These are phyloP conservation scores for Netelia melanura DNA, from an alignment of 2,888 invertebrate species.

Conservation along the genomic window DNA sequence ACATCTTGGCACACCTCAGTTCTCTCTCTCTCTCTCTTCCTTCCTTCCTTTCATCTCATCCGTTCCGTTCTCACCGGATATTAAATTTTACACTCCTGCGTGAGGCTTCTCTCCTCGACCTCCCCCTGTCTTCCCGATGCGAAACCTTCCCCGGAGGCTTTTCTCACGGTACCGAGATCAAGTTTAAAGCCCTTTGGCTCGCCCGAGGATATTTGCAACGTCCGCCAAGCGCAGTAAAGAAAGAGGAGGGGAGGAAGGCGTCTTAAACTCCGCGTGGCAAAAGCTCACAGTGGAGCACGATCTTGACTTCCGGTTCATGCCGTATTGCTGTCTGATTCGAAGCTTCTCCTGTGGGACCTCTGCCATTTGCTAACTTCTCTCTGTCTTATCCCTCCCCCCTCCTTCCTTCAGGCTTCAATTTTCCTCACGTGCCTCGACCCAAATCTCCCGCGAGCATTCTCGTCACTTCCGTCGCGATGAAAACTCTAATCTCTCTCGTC, in stretches of 20 bases:
- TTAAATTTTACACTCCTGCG: constrained; percentile 27
- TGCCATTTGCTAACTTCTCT: constrained; percentile 15
- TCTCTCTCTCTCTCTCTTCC: background rate
- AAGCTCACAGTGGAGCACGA: constrained; percentile 34
- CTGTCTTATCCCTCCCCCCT: background rate
- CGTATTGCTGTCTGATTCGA: constrained; percentile 43
- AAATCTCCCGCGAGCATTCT: constrained; percentile 39
- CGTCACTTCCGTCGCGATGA: constrained; percentile 8
- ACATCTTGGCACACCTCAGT: background rate
- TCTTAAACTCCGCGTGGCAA: constrained; percentile 16
- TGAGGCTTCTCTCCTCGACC: background rate
- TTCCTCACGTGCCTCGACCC: constrained; percentile 27
- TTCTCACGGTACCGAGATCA: constrained; percentile 19
- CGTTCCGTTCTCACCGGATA: constrained; percentile 17
- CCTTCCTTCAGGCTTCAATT: background rate
- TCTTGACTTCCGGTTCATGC: constrained; percentile 45
- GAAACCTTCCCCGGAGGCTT: constrained; percentile 10
- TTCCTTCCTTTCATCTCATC: background rate
- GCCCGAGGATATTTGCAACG: constrained; percentile 4
- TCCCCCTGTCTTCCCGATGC: constrained; percentile 19
- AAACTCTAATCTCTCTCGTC: background rate
- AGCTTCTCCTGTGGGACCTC: background rate
- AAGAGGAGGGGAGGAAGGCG: background rate
- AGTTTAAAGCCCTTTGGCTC: constrained; percentile 46
- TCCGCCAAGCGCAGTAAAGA: background rate